These are phyloP conservation scores for Poecilia wingei DNA, from an alignment of 2,797 vertebrate species.

Conservation along the genomic window DNA sequence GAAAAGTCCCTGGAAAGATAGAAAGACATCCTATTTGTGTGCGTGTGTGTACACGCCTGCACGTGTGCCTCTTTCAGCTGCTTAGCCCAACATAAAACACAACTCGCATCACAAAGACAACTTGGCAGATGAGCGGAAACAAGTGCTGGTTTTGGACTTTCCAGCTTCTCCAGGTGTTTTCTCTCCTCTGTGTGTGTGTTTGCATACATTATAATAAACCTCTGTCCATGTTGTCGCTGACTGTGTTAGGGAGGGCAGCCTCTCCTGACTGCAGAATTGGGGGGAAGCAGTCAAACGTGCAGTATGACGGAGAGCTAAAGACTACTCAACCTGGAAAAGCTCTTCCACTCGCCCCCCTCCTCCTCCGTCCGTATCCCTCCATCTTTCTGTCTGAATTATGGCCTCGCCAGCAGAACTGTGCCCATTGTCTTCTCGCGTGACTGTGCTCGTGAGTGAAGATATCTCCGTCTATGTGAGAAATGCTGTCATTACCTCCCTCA, in stretches of 20 bases:
- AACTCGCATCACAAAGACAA: constrained; percentile 59
- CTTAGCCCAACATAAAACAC: constrained; percentile 65
- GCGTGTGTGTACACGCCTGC: constrained; percentile 5
- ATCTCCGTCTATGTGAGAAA: constrained; percentile 73
- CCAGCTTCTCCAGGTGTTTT: constrained; percentile 58
- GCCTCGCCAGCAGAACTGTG: constrained; percentile 28
- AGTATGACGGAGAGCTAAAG: constrained; percentile 61
- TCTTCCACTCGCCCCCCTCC: constrained; percentile 6
- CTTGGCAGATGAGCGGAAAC: constrained; percentile 55
- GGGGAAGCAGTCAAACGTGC: constrained; percentile 46
- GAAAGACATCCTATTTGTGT: neutral
- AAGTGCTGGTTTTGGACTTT: constrained; percentile 46
- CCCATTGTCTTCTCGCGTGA: constrained; percentile 49
- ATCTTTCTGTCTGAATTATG: constrained; percentile 34
- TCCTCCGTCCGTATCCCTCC: constrained; percentile 19
- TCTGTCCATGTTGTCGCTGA: constrained; percentile 14
- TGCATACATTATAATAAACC: constrained; percentile 16
- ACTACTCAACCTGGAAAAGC: constrained; percentile 68
- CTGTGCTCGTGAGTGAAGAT: constrained; percentile 49
- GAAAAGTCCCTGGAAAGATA: too few relatives aligned
- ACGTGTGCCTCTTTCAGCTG: constrained; percentile 49
- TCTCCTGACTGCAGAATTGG: constrained; percentile 23
- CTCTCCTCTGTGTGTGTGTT: constrained; percentile 13
- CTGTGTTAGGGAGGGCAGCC: constrained; percentile 30
- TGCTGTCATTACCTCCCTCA: constrained; percentile 78